A percentile compares a stretch with the other conserved stretches of the same genome.
Conservation (phyloP, 2,797 vertebrate species). For the Eutrigla gurnardus region DNA sequence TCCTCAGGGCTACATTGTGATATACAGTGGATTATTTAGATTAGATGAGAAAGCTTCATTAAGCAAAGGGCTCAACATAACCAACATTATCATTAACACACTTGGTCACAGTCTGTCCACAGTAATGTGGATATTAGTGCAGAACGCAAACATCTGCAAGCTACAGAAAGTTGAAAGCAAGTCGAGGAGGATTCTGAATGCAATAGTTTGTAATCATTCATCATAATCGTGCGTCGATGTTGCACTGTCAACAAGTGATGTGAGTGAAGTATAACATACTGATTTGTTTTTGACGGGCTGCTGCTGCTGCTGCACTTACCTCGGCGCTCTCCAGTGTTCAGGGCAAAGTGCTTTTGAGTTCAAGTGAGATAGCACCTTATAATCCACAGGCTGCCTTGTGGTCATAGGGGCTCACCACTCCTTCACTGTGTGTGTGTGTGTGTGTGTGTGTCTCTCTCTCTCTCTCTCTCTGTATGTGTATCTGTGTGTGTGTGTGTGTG, state of each 20-base stretch:
- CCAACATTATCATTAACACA: conserved; percentile 40
- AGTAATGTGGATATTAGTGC: conserved; percentile 14
- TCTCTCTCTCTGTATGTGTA: conserved; percentile 8
- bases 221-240: neutral
- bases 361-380: conserved; percentile 48
- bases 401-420: conserved; percentile 36
- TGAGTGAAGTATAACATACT: conserved; percentile 8
- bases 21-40: conserved; percentile 36
- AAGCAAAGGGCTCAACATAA: conserved; percentile 32
- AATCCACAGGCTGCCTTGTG: conserved; percentile 41
- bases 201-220: conserved; percentile 15
- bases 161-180: neutral
- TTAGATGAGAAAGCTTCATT: neutral
- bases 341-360: conserved; percentile 47
- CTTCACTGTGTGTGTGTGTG: conserved; percentile 8
- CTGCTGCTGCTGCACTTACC: conserved; percentile 63
- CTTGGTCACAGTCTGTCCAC: conserved; percentile 21
- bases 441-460: conserved; percentile 12
- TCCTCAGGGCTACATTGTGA: conserved; percentile 21
- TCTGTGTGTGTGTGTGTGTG: conserved; percentile 6
- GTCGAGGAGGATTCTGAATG: neutral
- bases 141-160: conserved; percentile 34
- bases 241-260: neutral
- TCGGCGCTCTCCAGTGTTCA: conserved; percentile 28
- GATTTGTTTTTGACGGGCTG: conserved; percentile 25